phyloP scores from a whole-genome alignment of 2,888 invertebrate species.

The Torymus texanus region DNA sequence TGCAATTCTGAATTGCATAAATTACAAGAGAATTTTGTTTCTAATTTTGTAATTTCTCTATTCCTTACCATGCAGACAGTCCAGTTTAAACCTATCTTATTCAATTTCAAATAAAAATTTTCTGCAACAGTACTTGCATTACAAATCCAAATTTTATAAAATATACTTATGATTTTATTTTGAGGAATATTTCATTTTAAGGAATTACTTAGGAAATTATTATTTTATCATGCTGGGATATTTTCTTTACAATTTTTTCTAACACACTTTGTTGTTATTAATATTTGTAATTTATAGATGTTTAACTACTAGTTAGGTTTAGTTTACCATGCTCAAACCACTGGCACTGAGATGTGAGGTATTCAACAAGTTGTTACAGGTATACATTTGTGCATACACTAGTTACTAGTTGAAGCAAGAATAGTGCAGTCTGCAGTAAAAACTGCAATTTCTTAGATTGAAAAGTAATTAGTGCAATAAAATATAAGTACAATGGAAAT shows the following conservation, averaged over 20 bases:
- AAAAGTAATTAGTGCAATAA: constrained; percentile 21
- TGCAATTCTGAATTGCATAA: constrained; percentile 9
- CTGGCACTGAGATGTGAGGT: constrained; percentile 64
- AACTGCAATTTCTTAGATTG: constrained; percentile 23
- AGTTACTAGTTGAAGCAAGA: constrained; percentile 45
- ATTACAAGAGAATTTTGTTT: background rate
- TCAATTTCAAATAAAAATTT: background rate
- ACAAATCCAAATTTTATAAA: too few relatives aligned
- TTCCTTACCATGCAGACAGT: constrained; percentile 33
- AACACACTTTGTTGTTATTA: background rate
- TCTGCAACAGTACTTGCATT: too few relatives aligned
- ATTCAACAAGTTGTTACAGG: constrained; percentile 74
- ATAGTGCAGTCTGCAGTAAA: constrained; percentile 33
- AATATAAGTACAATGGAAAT: constrained; percentile 8
- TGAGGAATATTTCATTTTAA: too few relatives aligned
- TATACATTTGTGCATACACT: constrained; percentile 56
- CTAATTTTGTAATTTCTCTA: background rate
- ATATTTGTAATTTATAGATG: constrained; percentile 9
- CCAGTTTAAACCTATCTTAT: background rate
- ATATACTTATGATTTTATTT: too few relatives aligned
- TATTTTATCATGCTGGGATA: constrained; percentile 38
- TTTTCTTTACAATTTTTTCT: background rate
- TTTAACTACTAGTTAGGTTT: constrained; percentile 19
- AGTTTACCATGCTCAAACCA: constrained; percentile 61
- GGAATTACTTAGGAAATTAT: background rate